Evolutionary conservation across 2,888 invertebrate genomes (phyloP).

Genomic region (Drosophila stalkeri): DNA sequence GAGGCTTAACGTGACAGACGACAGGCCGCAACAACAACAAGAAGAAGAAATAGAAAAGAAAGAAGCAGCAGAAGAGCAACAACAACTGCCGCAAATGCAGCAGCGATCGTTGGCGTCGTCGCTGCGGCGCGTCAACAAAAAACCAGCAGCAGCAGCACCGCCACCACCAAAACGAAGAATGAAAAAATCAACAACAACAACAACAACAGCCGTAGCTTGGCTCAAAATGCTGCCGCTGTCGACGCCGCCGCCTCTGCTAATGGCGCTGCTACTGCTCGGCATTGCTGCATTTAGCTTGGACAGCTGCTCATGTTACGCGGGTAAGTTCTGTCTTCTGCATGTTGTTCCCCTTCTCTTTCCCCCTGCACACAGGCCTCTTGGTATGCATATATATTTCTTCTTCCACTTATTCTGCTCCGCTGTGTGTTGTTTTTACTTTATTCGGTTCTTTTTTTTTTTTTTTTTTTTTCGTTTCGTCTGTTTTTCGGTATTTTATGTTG

Average conservation of each 20-base stretch:
- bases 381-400: slow-evolving; percentile 20
- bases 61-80: slow-evolving; percentile 11
- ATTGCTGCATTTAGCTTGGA: slow-evolving; percentile 58
- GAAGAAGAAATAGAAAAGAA: slow-evolving; percentile 24
- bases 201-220: slow-evolving; percentile 26
- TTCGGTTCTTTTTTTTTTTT: slow-evolving; percentile 3
- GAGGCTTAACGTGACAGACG: slow-evolving; percentile 19
- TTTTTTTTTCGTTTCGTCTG: slow-evolving; percentile 4
- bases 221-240: slow-evolving; percentile 50
- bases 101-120: slow-evolving; percentile 72
- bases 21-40: slow-evolving; percentile 5
- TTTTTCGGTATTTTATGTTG: slow-evolving; percentile 29
- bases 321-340: slow-evolving; percentile 59
- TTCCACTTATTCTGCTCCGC: slow-evolving; percentile 35
- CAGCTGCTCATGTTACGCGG: slow-evolving; percentile 78
- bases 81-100: slow-evolving; percentile 69
- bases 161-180: slow-evolving; percentile 11
- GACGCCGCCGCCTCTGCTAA: slow-evolving; percentile 27
- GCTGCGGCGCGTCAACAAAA: slow-evolving; percentile 61
- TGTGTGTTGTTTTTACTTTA: slow-evolving; percentile 27
- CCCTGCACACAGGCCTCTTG: not conserved
- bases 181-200: slow-evolving; percentile 24
- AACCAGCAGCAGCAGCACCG: slow-evolving; percentile 33
- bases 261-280: slow-evolving; percentile 54
- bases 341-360: not conserved